Base-by-base conservation (phyloP, 2,888 invertebrate species). In the Drosophila austrosaltans region DNA sequence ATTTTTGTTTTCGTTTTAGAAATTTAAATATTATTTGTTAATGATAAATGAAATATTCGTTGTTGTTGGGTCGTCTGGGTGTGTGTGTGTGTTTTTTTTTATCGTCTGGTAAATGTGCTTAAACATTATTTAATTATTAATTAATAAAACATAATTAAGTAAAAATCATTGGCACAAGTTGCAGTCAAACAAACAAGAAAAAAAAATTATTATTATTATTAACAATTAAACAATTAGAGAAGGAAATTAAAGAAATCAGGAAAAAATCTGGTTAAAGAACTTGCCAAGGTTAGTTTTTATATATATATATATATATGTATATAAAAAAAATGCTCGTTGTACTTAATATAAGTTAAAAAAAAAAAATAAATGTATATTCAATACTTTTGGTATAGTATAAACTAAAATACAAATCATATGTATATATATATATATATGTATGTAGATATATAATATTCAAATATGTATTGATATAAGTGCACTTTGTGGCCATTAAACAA, bases 131-230 rank as follows among this genome's bases (percentile, higher is more conserved):
- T 53, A 68, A 67, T 69, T 60, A 60, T 63, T 64, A 73, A 74
- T 75, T 68, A 68, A 59, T 82, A 66, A 64, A 79, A 81, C 79
- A 62, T 77, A 77, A 81, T 76, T 78, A 81, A 69, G 68, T 78
- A 72, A 66, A 83, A 86, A 91, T 91, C 89, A 91, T 91, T 92
- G 91, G 92, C 91, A 92, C 90, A 91, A 91, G 87, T 90, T 90
- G 91, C 91, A 91, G 89, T 91, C 83, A 90, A 90, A 91, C 83
- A 80, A 83, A 84, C 66, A 78, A 48, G 25, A 25, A 48, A 25
- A 48, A 48, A 25, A 48, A 20, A 44, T 16, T 42, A 25, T 48
- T 48, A 48, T 25, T 48, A 48, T 48, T 22, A 71, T 68, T 75
- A 79, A 57, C 56, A 60, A 66, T 68, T 61, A 72, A 56, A 66